Conservation (phyloP, 2,797 vertebrate species). For the Sylvia borin region DNA sequence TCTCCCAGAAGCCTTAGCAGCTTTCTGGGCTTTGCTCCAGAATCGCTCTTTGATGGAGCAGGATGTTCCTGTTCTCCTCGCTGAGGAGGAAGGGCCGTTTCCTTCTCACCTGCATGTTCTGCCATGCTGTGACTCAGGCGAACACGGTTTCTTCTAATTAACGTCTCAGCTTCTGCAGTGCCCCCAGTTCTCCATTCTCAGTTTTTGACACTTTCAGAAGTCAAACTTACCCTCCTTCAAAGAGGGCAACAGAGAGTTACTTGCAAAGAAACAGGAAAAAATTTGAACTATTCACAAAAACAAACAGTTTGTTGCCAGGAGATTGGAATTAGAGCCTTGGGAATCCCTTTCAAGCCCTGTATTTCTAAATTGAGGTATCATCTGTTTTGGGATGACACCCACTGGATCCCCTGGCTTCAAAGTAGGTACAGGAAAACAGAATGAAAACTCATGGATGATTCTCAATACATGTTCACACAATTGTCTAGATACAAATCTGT, state of each 20-base stretch:
- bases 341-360: not conserved
- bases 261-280: not conserved
- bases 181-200: not conserved
- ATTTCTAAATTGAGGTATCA: not conserved
- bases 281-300: not conserved
- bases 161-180: not conserved
- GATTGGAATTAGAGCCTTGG: not conserved
- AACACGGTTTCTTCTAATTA: not conserved
- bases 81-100: not conserved
- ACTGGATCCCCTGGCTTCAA: not conserved
- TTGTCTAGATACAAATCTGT: not conserved
- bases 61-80: rapidly evolving
- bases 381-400: not conserved
- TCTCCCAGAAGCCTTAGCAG: not conserved
- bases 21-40: not conserved
- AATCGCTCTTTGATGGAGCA: not conserved
- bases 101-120: not conserved
- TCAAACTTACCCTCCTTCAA: not conserved
- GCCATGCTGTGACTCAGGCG: not conserved
- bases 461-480: not conserved
- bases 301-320: not conserved
- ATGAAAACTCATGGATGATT: not conserved
- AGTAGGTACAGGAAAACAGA: not conserved
- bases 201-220: not conserved
- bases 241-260: not conserved